phyloP scores from a whole-genome alignment of 2,888 invertebrate species.

The Shargacucullia verbasci region DNA sequence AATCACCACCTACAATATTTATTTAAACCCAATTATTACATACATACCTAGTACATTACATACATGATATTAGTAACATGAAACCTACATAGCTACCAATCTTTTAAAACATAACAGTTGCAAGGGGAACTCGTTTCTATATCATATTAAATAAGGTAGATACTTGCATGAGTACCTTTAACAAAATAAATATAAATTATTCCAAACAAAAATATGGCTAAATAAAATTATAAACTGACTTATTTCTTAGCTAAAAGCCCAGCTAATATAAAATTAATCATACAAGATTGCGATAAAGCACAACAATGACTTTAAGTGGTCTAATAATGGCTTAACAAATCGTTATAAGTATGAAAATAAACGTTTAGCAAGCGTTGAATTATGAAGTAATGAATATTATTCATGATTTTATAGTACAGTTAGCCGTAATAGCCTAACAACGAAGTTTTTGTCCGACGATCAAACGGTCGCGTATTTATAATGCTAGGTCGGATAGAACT shows the following conservation, averaged over 20 bases:
- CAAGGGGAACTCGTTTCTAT: too few relatives aligned
- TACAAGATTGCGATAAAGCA: conserved; percentile 54
- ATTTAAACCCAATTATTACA: too few relatives aligned
- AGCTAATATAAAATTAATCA: conserved; percentile 49
- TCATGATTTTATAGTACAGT: conserved; percentile 32
- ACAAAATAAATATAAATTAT: too few relatives aligned
- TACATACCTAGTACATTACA: too few relatives aligned
- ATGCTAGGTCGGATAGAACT: too few relatives aligned
- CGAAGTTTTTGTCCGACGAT: too few relatives aligned
- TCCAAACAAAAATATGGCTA: neutral
- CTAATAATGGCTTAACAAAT: conserved; percentile 48
- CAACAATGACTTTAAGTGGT: conserved; percentile 41
- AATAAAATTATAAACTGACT: conserved; percentile 25
- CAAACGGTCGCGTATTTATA: too few relatives aligned
- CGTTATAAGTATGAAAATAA: conserved; percentile 44
- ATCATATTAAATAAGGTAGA: neutral
- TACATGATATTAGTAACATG: too few relatives aligned
- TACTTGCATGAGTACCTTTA: too few relatives aligned
- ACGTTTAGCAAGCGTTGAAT: conserved; percentile 31
- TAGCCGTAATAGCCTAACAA: conserved; percentile 12
- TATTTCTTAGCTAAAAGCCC: conserved; percentile 28
- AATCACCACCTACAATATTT: too few relatives aligned
- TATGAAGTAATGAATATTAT: conserved; percentile 41
- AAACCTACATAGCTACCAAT: too few relatives aligned
- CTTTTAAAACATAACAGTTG: too few relatives aligned